These are phyloP conservation scores for Gryon sp. DNA, from an alignment of 1,140 invertebrate species.

Conservation along the genomic window DNA sequence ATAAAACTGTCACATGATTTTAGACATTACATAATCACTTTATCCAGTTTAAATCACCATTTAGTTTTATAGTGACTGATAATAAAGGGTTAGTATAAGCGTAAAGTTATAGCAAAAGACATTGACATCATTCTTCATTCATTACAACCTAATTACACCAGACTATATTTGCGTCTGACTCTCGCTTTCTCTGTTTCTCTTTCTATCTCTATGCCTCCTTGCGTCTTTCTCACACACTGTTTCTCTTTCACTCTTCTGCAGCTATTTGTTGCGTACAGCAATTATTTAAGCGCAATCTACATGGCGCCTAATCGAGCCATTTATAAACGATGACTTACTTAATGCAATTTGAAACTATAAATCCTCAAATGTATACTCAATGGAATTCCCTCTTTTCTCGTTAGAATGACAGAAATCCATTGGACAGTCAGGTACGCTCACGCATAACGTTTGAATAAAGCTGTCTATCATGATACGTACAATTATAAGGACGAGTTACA, in stretches of 20 bases:
- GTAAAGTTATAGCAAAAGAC: too few relatives aligned
- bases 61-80: too few relatives aligned
- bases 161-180: conserved; percentile 6
- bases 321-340: conserved; percentile 31
- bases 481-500: conserved; percentile 56
- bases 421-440: conserved; percentile 1
- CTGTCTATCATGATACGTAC: conserved; percentile 15
- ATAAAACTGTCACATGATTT: too few relatives aligned
- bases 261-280: conserved; percentile 4
- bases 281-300: conserved; percentile 41
- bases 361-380: conserved; percentile 30
- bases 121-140: neutral
- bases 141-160: neutral
- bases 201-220: too few relatives aligned
- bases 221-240: too few relatives aligned
- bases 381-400: conserved; percentile 39
- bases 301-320: conserved; percentile 24
- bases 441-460: conserved; percentile 20
- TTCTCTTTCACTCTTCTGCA: conserved; percentile 6
- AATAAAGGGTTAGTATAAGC: too few relatives aligned
- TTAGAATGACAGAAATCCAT: conserved; percentile 39
- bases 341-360: conserved; percentile 28
- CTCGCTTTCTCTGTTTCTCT: too few relatives aligned
- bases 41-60: too few relatives aligned
- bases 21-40: too few relatives aligned